Conservation (phyloP, 2,888 invertebrate species). For the Rhamphomyia laevipes region DNA sequence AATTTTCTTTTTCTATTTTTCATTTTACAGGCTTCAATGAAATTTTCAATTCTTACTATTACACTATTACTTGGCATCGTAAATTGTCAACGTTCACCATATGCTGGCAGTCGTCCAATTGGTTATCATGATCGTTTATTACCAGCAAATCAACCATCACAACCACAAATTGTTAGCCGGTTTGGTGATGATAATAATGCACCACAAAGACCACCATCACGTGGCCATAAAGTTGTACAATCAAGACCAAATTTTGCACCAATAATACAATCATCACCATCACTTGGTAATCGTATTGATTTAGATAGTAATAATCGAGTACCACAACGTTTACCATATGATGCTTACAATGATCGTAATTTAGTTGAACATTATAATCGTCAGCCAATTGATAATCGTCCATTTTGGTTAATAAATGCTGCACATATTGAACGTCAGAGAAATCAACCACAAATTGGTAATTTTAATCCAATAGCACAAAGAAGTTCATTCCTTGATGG, state of each 20-base stretch:
- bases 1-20: no score
- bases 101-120: slow-evolving; percentile 46
- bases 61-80: neutral
- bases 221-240: neutral
- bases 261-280: slow-evolving; percentile 3
- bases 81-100: slow-evolving; percentile 48
- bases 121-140: slow-evolving; percentile 47
- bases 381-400: slow-evolving; percentile 53
- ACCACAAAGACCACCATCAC: slow-evolving; percentile 23
- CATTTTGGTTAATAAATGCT: slow-evolving; percentile 63
- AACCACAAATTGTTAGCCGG: slow-evolving; percentile 38
- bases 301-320: neutral
- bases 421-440: slow-evolving; percentile 47
- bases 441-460: no score
- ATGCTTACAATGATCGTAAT: slow-evolving; percentile 52
- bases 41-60: no score
- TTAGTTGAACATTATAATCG: slow-evolving; percentile 50
- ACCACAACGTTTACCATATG: slow-evolving; percentile 42
- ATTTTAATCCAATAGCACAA: no score
- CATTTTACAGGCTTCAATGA: no score
- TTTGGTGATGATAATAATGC: slow-evolving; percentile 38
- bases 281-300: slow-evolving; percentile 2
- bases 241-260: slow-evolving; percentile 1
- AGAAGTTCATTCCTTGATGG: no score
- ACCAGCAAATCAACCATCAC: slow-evolving; percentile 7